A percentile compares a stretch with the other conserved stretches of the same genome.
Conservation (phyloP, 1,140 invertebrate species). For the Cataglyphis hispanica region DNA sequence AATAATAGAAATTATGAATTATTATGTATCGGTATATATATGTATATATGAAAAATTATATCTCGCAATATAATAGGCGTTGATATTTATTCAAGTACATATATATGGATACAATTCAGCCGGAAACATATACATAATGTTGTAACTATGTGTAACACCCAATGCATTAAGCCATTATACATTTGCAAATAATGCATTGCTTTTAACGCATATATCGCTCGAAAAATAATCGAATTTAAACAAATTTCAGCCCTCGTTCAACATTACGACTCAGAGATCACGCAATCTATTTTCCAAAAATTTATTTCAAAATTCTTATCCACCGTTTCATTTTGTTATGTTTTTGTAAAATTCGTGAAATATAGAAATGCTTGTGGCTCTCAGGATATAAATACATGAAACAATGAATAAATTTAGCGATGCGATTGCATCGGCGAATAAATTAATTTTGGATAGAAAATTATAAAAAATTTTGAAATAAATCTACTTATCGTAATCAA, state of each 20-base stretch:
- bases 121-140: constrained; percentile 56
- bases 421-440: not conserved
- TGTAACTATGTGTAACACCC: constrained; percentile 43
- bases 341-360: not conserved
- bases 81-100: constrained; percentile 61
- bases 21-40: constrained; percentile 1
- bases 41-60: not conserved
- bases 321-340: constrained; percentile 1
- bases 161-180: constrained; percentile 33
- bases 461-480: not conserved
- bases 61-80: constrained; percentile 21
- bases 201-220: constrained; percentile 15
- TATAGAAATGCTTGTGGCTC: not conserved
- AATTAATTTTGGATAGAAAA: not conserved
- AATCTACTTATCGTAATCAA: not conserved
- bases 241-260: not conserved
- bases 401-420: constrained; percentile 3
- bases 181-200: constrained; percentile 19
- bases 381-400: constrained; percentile 6
- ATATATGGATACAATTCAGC: constrained; percentile 49
- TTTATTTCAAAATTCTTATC: constrained; percentile 42
- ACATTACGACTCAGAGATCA: constrained; percentile 23
- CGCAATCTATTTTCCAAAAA: constrained; percentile 19
- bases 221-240: constrained; percentile 29
- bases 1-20: constrained; percentile 1